Percentiles rank a stretch among this genome's conserved stretches.
Conservation (phyloP, 1,140 invertebrate species). For the Schlechtendalia chinensis region DNA sequence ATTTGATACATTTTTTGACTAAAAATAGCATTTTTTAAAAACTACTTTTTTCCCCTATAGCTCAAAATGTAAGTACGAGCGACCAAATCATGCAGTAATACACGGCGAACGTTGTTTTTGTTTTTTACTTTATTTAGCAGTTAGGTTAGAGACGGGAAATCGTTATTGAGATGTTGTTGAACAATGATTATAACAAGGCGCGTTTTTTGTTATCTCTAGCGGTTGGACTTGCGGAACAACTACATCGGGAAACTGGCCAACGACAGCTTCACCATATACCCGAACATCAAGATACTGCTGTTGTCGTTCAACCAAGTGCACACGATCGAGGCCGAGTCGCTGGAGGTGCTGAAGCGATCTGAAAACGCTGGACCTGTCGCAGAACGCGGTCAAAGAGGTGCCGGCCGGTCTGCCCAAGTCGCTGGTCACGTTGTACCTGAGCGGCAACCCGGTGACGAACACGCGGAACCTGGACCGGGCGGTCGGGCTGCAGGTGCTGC, state of each 20-base stretch:
- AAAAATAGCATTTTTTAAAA: too few species aligned
- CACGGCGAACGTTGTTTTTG: too few species aligned
- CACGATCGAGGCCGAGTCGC: neutral
- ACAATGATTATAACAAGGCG: too few species aligned
- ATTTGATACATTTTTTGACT: too few species aligned
- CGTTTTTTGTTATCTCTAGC: neutral
- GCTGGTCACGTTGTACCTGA: neutral
- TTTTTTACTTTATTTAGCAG: too few species aligned
- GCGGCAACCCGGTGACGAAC: neutral
- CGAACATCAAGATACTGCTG: constrained; percentile 3
- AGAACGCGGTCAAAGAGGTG: neutral
- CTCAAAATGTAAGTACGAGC: too few species aligned
- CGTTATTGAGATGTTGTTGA: too few species aligned
- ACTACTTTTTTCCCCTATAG: too few species aligned
- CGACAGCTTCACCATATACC: constrained; percentile 19
- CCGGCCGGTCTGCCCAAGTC: constrained; percentile 24
- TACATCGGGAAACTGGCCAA: constrained; percentile 20
- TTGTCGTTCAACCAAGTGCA: constrained; percentile 5
- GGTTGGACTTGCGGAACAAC: neutral
- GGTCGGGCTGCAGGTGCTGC: neutral
- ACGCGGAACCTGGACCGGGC: neutral
- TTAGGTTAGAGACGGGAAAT: too few species aligned
- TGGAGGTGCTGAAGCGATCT: neutral
- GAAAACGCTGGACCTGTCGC: constrained; percentile 13
- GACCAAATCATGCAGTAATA: too few species aligned